Evolutionary conservation across 2,888 invertebrate genomes (phyloP).

Genomic region (Drosophila subquinaria): DNA sequence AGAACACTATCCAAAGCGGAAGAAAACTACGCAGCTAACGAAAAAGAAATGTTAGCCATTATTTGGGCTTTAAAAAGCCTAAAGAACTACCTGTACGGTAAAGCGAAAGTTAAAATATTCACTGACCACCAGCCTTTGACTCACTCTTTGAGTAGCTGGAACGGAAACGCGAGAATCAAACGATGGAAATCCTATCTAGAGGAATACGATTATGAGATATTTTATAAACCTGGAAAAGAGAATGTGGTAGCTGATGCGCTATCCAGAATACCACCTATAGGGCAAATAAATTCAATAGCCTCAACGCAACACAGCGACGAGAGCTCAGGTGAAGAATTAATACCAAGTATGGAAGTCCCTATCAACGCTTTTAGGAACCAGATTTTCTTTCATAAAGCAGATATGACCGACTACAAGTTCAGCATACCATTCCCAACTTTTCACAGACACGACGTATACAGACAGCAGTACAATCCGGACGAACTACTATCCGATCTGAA

Average conservation of each 20-base stretch:
- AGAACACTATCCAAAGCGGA: no score
- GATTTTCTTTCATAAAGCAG: slow-evolving; percentile 20
- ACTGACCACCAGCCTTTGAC: not conserved
- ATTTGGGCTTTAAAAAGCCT: no score
- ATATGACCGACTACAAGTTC: no score
- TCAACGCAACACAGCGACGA: slow-evolving; percentile 43
- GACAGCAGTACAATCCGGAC: not conserved
- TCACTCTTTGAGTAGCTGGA: not conserved
- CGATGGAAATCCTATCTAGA: slow-evolving; percentile 42
- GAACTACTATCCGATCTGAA: not conserved
- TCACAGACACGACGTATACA: not conserved
- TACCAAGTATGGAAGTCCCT: slow-evolving; percentile 38
- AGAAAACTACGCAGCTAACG: no score
- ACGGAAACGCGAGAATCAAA: slow-evolving; percentile 35
- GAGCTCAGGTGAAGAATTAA: slow-evolving; percentile 34
- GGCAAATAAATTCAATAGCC: slow-evolving; percentile 31
- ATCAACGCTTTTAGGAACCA: slow-evolving; percentile 52
- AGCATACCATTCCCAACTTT: no score
- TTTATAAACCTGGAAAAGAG: no score
- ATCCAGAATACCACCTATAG: no score
- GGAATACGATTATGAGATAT: slow-evolving; percentile 26
- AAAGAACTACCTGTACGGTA: not conserved
- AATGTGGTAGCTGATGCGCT: no score
- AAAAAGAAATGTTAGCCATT: no score
- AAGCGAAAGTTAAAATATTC: not conserved